phyloP scores from a whole-genome alignment of 2,888 invertebrate genomes.

The Tetramorium bicarinatum region DNA sequence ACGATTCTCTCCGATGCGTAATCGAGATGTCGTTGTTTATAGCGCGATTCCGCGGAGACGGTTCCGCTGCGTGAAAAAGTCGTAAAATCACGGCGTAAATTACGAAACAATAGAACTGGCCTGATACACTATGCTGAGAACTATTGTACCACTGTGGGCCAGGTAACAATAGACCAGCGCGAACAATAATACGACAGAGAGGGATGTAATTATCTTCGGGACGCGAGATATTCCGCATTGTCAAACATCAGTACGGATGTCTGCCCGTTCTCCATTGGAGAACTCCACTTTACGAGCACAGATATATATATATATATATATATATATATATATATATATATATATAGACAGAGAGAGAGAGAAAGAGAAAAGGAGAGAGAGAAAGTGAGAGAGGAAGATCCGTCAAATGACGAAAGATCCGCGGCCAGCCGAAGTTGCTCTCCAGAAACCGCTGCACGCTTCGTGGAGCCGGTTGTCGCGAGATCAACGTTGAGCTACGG shows the following conservation, averaged over 20 bases:
- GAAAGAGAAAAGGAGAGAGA: constrained; percentile 18
- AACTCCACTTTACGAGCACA: not conserved
- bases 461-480: constrained; percentile 17
- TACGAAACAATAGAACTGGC: constrained; percentile 68
- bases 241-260: constrained; percentile 72
- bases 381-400: constrained; percentile 40
- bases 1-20: constrained; percentile 39
- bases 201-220: constrained; percentile 82
- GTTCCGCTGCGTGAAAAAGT: constrained; percentile 68
- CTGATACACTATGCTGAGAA: constrained; percentile 51
- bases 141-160: constrained; percentile 77
- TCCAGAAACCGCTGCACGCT: constrained; percentile 24
- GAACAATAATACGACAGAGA: constrained; percentile 82
- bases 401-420: constrained; percentile 70
- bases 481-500: constrained; percentile 46
- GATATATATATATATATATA: not conserved
- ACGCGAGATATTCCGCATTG: constrained; percentile 75
- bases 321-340: not conserved
- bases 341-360: not conserved
- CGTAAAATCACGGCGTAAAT: constrained; percentile 75
- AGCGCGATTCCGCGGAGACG: constrained; percentile 45
- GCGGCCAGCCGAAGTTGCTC: constrained; percentile 46
- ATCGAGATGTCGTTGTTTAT: constrained; percentile 55
- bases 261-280: constrained; percentile 57
- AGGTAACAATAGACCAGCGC: constrained; percentile 79